Base-by-base conservation (phyloP, 2,888 invertebrate species). In the Oscheius myriophilus region DNA sequence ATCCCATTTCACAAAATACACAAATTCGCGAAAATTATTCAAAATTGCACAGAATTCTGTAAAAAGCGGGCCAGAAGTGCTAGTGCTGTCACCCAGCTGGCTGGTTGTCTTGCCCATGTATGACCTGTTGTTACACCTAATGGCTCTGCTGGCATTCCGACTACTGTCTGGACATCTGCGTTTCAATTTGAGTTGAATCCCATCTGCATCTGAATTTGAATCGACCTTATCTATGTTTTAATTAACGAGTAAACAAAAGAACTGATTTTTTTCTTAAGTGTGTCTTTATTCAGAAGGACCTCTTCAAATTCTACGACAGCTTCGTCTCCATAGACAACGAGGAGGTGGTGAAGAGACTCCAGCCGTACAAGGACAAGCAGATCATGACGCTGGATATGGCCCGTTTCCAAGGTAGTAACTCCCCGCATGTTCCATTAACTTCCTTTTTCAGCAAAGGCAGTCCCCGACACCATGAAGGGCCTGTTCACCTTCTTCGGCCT, bases 311-410 rank as follows among this genome's bases (percentile, higher is more conserved):
- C 52, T 52, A 25, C 12, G 52, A 52, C 26, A 18, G 26, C 18
- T 52, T 52, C 12, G 2, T 52, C 12, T 23, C 14, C 23, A 12
- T 25, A 12, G 14, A 12, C 1, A 12, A 12, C 26, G 52, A 52
- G 23, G 52, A 26, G 14, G 14, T 23, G 2, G 26, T 23, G n/a
- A 12, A n/a, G 2, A 18, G 23, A 6, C 11, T 52, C 12, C 12
- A 12, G 26, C 52, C 52, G 23, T 52, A 52, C 52, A 52, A 52
- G 18, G 52, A 52, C n/a, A 14, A 25, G n/a, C 12, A 52, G 18
- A 52, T 52, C 18, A 52, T 52, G 52, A 52, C 52, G 12, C 26
- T 52, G 52, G 23, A 23, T 18, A 25, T 52, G 12, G 52, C 21
- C 23, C 21, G 52, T 12, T 52, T 52, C 52, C 52, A 52, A 52